Conservation (phyloP, 2,113 vertebrate species). For the Verasper variegatus region DNA sequence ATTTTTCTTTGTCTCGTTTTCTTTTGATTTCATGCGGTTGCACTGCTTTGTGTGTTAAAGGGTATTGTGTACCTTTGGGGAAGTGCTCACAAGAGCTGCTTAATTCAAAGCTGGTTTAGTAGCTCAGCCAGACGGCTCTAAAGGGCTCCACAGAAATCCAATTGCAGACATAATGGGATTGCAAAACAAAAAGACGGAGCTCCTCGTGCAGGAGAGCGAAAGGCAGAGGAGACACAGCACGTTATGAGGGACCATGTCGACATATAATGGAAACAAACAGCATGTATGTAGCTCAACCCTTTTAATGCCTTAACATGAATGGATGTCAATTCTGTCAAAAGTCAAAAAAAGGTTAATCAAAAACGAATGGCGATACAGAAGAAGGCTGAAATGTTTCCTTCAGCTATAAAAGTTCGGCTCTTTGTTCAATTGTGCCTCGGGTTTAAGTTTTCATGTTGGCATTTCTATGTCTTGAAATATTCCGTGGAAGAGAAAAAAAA, state of each 20-base stretch:
- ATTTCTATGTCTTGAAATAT: slow-evolving; percentile 66
- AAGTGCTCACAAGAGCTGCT: slow-evolving; percentile 71
- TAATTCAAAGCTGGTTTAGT: slow-evolving; percentile 82
- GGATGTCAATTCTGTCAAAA: slow-evolving; percentile 16
- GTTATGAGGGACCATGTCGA: slow-evolving; percentile 17
- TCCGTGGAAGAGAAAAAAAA: slow-evolving; percentile 43
- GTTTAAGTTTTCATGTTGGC: slow-evolving; percentile 41
- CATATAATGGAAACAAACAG: slow-evolving; percentile 7
- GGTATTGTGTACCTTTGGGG: slow-evolving; percentile 61
- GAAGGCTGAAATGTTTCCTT: slow-evolving; percentile 58
- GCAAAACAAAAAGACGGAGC: slow-evolving; percentile 70
- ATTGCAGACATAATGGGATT: slow-evolving; percentile 82
- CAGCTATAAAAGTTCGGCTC: slow-evolving; percentile 61
- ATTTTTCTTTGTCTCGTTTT: slow-evolving; percentile 1
- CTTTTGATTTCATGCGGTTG: slow-evolving; percentile 1
- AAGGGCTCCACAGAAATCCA: slow-evolving; percentile 81
- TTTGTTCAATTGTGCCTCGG: slow-evolving; percentile 64
- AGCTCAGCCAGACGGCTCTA: slow-evolving; percentile 81
- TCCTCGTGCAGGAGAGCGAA: slow-evolving; percentile 46
- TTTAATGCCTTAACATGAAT: slow-evolving; percentile 25
- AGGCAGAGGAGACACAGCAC: slow-evolving; percentile 27
- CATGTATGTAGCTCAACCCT: neutral
- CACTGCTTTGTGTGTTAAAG: slow-evolving; percentile 34
- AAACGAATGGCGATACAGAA: slow-evolving; percentile 37
- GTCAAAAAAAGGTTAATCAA: slow-evolving; percentile 29